Conservation (phyloP, 2,113 vertebrate genomes). For the Osmerus mordax region DNA sequence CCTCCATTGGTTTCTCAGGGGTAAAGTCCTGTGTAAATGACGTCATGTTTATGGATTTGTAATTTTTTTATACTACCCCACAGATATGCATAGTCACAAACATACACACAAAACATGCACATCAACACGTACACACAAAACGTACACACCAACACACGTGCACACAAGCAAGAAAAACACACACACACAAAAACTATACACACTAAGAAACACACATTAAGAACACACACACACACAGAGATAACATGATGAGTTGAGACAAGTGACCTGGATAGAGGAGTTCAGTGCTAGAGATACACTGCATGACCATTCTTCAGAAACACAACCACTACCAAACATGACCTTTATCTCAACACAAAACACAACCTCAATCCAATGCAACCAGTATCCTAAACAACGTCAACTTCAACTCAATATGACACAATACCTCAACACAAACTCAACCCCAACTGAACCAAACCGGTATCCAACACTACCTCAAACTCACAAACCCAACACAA, state of each 20-base stretch:
- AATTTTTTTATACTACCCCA: constrained; percentile 8
- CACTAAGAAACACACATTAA: too few relatives aligned
- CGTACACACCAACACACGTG: constrained; percentile 19
- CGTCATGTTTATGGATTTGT: constrained; percentile 41
- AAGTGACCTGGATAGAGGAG: constrained; percentile 49
- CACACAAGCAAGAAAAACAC: constrained; percentile 4
- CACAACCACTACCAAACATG: background rate
- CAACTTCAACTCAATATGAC: too few relatives aligned
- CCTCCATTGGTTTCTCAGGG: constrained; percentile 21
- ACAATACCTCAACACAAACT: too few relatives aligned
- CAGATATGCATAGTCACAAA: background rate
- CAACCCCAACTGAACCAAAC: too few relatives aligned
- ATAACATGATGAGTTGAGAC: constrained; percentile 44
- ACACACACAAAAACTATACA: background rate
- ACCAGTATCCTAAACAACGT: background rate
- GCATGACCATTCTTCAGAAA: background rate
- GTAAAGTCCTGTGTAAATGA: constrained; percentile 45
- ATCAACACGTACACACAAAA: constrained; percentile 6
- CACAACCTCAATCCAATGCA: background rate
- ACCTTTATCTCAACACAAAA: background rate
- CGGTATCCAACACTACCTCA: too few relatives aligned
- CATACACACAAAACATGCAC: background rate
- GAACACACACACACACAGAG: background rate
- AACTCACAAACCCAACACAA: too few relatives aligned
- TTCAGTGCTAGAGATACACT: constrained; percentile 29